These are phyloP conservation scores for Clusia tigrina DNA, from an alignment of 2,888 invertebrate genomes.

Conservation along the genomic window DNA sequence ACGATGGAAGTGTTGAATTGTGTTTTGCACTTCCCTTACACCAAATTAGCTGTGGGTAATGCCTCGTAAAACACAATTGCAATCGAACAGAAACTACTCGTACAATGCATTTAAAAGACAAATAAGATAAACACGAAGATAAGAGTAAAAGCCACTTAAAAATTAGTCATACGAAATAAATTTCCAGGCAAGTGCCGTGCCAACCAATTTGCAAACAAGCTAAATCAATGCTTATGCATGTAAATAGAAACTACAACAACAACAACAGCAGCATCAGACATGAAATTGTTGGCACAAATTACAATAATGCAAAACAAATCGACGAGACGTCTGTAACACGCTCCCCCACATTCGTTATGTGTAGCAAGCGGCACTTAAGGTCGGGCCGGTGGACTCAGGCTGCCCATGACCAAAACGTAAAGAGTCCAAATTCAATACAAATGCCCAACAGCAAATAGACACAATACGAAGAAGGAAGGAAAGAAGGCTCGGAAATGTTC, in stretches of 20 bases:
- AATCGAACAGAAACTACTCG: not conserved
- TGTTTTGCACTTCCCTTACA: no score
- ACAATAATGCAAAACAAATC: slow-evolving; percentile 1
- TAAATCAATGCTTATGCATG: not conserved
- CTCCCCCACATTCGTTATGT: not conserved
- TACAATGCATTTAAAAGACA: slow-evolving; percentile 6
- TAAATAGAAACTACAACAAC: not conserved
- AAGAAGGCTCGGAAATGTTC: not conserved
- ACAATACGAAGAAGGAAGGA: not conserved
- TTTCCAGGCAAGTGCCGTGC: not conserved
- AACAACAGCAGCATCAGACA: slow-evolving; percentile 1
- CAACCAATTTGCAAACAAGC: not conserved
- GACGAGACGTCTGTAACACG: not conserved
- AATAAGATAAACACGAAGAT: not conserved
- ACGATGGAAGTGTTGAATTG: no score
- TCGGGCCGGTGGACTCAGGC: not conserved
- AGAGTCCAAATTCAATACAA: not conserved
- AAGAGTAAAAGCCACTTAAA: not conserved
- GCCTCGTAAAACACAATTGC: no score
- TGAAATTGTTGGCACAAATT: slow-evolving; percentile 5
- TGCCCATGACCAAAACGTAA: not conserved
- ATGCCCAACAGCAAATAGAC: not conserved
- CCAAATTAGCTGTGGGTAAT: no score
- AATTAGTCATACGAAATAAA: not conserved
- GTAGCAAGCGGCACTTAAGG: not conserved